A percentile compares a stretch with the other conserved stretches of the same genome.
phyloP scores from a whole-genome alignment of 2,797 vertebrate genomes.

The Danionella dracula region DNA sequence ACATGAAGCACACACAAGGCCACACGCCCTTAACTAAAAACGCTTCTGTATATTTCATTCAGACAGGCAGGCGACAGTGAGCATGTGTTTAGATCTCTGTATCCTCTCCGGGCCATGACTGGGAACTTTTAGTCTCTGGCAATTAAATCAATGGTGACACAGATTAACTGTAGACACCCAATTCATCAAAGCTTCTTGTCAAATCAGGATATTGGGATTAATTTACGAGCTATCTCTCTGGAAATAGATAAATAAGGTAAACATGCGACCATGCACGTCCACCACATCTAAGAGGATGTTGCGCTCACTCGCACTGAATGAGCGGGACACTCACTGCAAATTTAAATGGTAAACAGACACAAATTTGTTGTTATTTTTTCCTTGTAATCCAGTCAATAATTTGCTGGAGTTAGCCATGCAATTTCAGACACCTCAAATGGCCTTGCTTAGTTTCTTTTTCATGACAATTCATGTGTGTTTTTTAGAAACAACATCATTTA shows the following conservation, averaged over 20 bases:
- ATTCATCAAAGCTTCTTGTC: too few species aligned
- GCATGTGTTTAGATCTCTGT: background rate
- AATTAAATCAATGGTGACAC: background rate
- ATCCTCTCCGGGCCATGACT: conserved; percentile 6
- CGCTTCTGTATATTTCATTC: conserved; percentile 4
- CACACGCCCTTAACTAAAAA: conserved; percentile 12
- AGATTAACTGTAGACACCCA: background rate
- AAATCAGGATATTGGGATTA: too few species aligned
- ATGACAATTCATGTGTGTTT: too few species aligned
- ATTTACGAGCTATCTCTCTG: background rate
- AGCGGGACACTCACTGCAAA: too few species aligned
- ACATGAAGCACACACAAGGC: background rate
- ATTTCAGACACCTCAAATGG: too few species aligned
- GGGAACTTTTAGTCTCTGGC: background rate
- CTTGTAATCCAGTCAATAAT: too few species aligned
- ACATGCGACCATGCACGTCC: background rate
- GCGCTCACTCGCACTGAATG: background rate
- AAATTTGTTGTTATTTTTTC: too few species aligned
- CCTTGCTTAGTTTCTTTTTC: too few species aligned
- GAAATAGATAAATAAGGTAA: background rate
- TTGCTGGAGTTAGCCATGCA: too few species aligned
- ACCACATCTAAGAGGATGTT: background rate
- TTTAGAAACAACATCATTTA: too few species aligned
- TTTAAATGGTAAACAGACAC: too few species aligned
- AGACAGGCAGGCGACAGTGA: background rate